Conservation (phyloP, 2,113 vertebrate species). For the Caloenas nicobarica region DNA sequence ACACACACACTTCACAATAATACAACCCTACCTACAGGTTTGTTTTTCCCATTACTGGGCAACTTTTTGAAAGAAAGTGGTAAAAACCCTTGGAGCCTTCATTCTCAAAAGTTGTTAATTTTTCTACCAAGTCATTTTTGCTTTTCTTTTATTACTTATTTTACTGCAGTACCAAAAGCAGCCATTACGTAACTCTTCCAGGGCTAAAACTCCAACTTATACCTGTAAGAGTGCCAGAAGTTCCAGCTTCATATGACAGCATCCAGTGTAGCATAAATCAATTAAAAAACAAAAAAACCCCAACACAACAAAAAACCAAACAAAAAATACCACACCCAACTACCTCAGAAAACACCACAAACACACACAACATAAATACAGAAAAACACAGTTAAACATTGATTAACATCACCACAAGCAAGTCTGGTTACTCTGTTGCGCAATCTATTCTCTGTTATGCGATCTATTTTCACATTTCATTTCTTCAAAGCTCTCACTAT, state of each 20-base stretch:
- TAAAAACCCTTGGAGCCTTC: not conserved
- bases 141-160: not conserved
- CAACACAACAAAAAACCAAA: not conserved
- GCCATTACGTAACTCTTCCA: not conserved
- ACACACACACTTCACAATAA: not conserved
- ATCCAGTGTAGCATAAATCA: not conserved
- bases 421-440: not conserved
- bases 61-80: not conserved
- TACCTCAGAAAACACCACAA: rapidly evolving
- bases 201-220: not conserved
- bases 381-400: not conserved
- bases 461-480: not conserved
- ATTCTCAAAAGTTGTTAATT: not conserved
- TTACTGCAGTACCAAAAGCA: not conserved
- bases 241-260: not conserved
- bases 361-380: not conserved
- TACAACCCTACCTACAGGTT: not conserved
- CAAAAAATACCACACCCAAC: not conserved
- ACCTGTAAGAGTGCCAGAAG: not conserved
- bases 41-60: not conserved
- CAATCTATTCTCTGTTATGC: not conserved
- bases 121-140: not conserved
- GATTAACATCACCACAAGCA: not conserved
- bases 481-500: not conserved
- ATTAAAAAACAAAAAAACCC: not conserved